Percentiles rank a stretch among this genome's conserved stretches.
Evolutionary conservation across 2,113 vertebrate genomes (phyloP).

Genomic region (Mola mola): DNA sequence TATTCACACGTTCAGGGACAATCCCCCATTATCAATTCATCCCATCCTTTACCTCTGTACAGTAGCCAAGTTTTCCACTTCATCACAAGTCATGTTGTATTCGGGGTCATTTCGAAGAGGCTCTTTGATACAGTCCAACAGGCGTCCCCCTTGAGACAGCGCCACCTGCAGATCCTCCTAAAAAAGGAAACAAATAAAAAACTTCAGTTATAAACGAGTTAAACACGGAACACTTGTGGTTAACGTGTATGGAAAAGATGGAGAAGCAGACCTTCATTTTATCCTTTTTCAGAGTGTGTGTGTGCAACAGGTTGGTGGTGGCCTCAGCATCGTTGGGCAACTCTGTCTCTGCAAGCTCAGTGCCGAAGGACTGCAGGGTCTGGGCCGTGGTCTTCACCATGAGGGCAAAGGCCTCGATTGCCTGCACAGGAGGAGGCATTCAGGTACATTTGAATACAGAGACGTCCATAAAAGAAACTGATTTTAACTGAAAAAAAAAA

Average conservation of each 20-base stretch:
- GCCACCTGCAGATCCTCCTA: slow-evolving; percentile 91
- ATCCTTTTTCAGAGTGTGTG: slow-evolving; percentile 87
- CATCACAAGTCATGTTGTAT: slow-evolving; percentile 89
- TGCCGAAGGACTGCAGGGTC: slow-evolving; percentile 93
- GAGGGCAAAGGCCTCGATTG: slow-evolving; percentile 94
- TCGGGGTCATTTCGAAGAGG: slow-evolving; percentile 85
- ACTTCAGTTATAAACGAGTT: neutral
- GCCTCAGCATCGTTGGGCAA: slow-evolving; percentile 91
- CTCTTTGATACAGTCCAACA: slow-evolving; percentile 88
- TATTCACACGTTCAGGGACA: neutral
- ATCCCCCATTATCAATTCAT: neutral
- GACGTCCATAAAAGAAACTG: neutral
- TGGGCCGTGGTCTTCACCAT: slow-evolving; percentile 98
- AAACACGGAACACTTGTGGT: too few species aligned
- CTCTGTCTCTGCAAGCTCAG: slow-evolving; percentile 95
- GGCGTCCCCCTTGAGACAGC: slow-evolving; percentile 83
- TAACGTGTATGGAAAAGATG: neutral
- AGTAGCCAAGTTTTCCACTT: slow-evolving; percentile 90
- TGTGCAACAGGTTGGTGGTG: slow-evolving; percentile 85
- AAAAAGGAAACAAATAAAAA: neutral
- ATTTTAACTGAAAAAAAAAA: neutral
- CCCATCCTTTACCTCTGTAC: slow-evolving; percentile 87
- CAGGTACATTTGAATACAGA: neutral
- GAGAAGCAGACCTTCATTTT: slow-evolving; percentile 88
- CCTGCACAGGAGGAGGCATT: slow-evolving; percentile 73